Evolutionary conservation across 2,888 invertebrate genomes (phyloP), one percentile per base, ranked within the genome.

Genomic region (Eupithecia pulchellata): DNA sequence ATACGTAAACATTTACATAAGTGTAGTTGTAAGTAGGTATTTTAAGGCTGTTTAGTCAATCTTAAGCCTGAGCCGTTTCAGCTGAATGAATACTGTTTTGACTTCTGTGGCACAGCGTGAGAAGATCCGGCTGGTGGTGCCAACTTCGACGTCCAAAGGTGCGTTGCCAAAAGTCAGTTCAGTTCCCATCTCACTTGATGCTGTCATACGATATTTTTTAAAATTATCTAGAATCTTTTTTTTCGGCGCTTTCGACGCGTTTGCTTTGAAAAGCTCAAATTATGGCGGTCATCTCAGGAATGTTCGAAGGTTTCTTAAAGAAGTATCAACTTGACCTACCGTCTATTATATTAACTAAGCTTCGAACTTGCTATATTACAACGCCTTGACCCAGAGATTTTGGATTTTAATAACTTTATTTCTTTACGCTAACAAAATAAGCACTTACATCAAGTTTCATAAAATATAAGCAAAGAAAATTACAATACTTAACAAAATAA

Each of bases 11-110:
- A 32, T 60, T 60, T 34, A 32, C 60, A 20, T n/a, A 25, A 6
- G 20, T 34, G n/a, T 32, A 34, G 34, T 61, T 61, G 32, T 34
- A 36, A 34, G 61, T 34, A 30, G 29, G 8, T 25, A 25, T 36
- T 61, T 61, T 34, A 61, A 20, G 61, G 36, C 20, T 61, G 20
- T 34, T 61, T 20, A 20, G 61, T 5, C 20, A 34, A 61, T 34
- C 36, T 32, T 13, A 9, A 58, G 9, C 9, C 9, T 47, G 20
- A 20, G 47, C 11, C 4, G 52, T 47, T 47, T n/a, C n/a, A 42
- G 8, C 42, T 42, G n/a, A n/a, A 42, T 42, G n/a, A n/a, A 42
- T 42, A 20, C n/a, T 20, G 20, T 11, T 17, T 47, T n/a, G 8
- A n/a, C n/a, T n/a, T n/a, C 2, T n/a, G n/a, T n/a, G n/a, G n/a